phyloP scores from a whole-genome alignment of 2,888 invertebrate species.

The Athetis lepigone region DNA sequence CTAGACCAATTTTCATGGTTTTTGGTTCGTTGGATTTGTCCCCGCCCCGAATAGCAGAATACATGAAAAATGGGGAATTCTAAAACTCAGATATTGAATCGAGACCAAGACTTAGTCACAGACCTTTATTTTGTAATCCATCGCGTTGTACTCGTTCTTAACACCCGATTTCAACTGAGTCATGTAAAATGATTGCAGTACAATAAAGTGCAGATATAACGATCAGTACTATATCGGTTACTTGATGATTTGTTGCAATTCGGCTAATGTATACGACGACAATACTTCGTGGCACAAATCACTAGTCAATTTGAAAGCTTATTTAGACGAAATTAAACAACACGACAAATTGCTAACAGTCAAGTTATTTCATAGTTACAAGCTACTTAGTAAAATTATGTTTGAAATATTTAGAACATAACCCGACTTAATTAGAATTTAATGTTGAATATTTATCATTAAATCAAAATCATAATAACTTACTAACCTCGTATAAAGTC shows the following conservation, averaged over 20 bases:
- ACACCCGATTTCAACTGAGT: slow-evolving; percentile 49
- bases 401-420: slow-evolving; percentile 6
- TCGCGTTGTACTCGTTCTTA: slow-evolving; percentile 32
- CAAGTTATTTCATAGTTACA: slow-evolving; percentile 3
- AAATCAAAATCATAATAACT: too few species aligned
- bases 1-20: too few species aligned
- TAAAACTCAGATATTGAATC: slow-evolving; percentile 14
- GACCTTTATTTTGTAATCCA: slow-evolving; percentile 37
- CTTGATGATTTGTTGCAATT: slow-evolving; percentile 44
- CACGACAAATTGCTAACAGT: slow-evolving; percentile 1
- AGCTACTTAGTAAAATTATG: too few species aligned
- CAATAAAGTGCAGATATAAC: slow-evolving; percentile 42
- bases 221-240: slow-evolving; percentile 25
- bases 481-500: not conserved
- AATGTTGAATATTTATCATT: too few species aligned
- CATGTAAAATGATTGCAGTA: slow-evolving; percentile 35
- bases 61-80: slow-evolving; percentile 14
- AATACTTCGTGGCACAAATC: slow-evolving; percentile 17
- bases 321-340: slow-evolving; percentile 3
- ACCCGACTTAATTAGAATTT: slow-evolving; percentile 1
- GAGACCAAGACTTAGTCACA: slow-evolving; percentile 43
- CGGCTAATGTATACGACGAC: not conserved
- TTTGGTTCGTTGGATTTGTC: too few species aligned
- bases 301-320: slow-evolving; percentile 27
- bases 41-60: too few species aligned